Base-by-base conservation (phyloP, 1,140 invertebrate species). In the Zaprionus nigranus region DNA sequence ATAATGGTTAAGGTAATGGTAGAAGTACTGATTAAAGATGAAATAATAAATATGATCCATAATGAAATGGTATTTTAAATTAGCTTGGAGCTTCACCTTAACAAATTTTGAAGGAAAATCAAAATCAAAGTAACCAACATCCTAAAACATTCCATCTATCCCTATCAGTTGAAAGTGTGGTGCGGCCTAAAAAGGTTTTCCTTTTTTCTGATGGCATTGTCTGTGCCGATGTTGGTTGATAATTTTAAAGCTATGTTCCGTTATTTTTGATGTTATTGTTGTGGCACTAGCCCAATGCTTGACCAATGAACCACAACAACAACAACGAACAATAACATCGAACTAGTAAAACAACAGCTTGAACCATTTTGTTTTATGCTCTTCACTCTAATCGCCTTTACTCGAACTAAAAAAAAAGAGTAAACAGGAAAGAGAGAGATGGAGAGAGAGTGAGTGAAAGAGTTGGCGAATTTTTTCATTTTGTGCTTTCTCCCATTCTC, bases 281-380 rank as follows among this genome's bases (percentile, higher is more conserved):
- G 26, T 58, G 20, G 40, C 13, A 36, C 17, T 64, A 17, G 46
- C 49, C 65, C 20, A 67, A 67, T 56, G 49, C 71, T 73, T 74
- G 64, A 74, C 71, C 71, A 61, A 74, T 74, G 71, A 74, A 74
- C 71, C 64, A n/a, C 64, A 66, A 58, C 56, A 69, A 51, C 28
- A 24, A 40, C 46, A 43, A 51, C n/a, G 1, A 30, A 7, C 62
- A 49, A 64, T 20, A 24, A 43, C 62, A 54, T 30, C 28, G n/a
- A 65, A 66, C 53, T 58, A 58, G 54, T 6, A 61, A 62, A 69
- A 61, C 67, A 60, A 60, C 63, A 73, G 70, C 30, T 67, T 67
- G 63, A 54, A 73, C 46, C 56, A 60, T 67, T 73, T 73, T 65
- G 36, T 43, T 58, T 34, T 59, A 12, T 62, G 66, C 59, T 17